Evolutionary conservation across 1,140 invertebrate species (phyloP), one percentile per base, ranked within the genome.

Genomic region (Thereuonema tuberculata): DNA sequence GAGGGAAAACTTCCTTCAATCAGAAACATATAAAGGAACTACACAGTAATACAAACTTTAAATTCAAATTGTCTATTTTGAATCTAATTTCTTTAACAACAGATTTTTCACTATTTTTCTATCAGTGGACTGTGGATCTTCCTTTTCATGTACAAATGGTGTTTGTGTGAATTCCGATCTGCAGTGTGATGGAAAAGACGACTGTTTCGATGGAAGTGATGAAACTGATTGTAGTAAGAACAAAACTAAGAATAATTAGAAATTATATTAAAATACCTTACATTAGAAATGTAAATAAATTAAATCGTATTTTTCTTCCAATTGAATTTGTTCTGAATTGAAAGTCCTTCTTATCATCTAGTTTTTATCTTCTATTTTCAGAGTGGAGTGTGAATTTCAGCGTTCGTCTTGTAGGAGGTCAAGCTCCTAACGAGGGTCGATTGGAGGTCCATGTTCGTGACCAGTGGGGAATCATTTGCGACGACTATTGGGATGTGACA

Each of bases 401-500:
- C 31, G 75, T 87, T 31, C 75, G 81, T 1, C 70, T 89, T 14
- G 76, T 74, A 5, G 82, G 80, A 48, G 77, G 80, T 0, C 71
- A 71, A 1, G 67, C 59, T 20, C 29, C 60, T 0, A 69, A 82
- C 65, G 80, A 84, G 69, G 86, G 86, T 2, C 74, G 82, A 55
- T 68, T 89, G 1, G 84, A 87, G 75, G 78, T 89, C 1, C 83
- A 80, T 81, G 81, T 75, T 23, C 78, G 80, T 64, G 84, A 81
- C 1, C 73, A 78, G 53, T 84, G 81, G 78, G 85, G 85, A 0
- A 80, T 81, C 62, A 77, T 89, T n/a, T 89, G 86, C 68, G 84
- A 85, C 67, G 83, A 87, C 66, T 76, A 80, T 56, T 89, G 87
- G 67, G 80, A 79, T 1, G 69, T 84, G 27, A 76, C 72, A n/a